Percentiles rank a stretch among this genome's conserved stretches.
phyloP scores from a whole-genome alignment of 2,113 vertebrate genomes.

The Hemichromis elongatus region DNA sequence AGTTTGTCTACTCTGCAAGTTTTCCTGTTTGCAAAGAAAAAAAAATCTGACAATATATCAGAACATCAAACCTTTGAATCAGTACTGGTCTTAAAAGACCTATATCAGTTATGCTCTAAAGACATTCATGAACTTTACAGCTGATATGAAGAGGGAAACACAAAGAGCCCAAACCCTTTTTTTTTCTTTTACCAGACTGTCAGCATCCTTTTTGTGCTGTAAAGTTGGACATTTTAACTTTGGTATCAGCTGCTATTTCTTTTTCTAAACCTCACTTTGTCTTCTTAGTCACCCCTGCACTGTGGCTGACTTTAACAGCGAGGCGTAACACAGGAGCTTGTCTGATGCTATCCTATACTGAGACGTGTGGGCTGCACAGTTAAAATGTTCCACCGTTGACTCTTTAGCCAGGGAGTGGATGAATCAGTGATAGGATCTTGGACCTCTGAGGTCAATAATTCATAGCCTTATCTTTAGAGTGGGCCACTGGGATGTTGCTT shows the following conservation, averaged over 20 bases:
- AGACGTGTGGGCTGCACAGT: not conserved
- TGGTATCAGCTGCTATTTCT: not conserved
- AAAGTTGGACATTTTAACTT: not conserved
- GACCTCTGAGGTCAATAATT: constrained; percentile 41
- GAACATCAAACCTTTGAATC: no score
- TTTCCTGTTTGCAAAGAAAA: no score
- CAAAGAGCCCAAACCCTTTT: not conserved
- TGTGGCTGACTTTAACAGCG: not conserved
- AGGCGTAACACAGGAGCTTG: not conserved
- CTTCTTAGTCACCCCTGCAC: not conserved
- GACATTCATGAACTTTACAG: no score
- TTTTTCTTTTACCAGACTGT: not conserved
- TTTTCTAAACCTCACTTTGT: not conserved
- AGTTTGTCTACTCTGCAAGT: not conserved
- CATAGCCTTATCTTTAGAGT: not conserved
- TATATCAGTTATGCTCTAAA: no score
- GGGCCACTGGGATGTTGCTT: not conserved
- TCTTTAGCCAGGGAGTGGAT: not conserved
- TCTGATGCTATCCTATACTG: not conserved
- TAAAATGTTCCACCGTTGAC: not conserved
- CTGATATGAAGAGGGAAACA: not conserved
- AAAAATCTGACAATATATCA: no score
- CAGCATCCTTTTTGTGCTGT: not conserved
- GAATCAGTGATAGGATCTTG: constrained; percentile 28
- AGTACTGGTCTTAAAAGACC: not conserved